A percentile compares a stretch with the other conserved stretches of the same genome.
phyloP scores from a whole-genome alignment of 1,140 invertebrate species.

The Drosophila equinoxialis region DNA sequence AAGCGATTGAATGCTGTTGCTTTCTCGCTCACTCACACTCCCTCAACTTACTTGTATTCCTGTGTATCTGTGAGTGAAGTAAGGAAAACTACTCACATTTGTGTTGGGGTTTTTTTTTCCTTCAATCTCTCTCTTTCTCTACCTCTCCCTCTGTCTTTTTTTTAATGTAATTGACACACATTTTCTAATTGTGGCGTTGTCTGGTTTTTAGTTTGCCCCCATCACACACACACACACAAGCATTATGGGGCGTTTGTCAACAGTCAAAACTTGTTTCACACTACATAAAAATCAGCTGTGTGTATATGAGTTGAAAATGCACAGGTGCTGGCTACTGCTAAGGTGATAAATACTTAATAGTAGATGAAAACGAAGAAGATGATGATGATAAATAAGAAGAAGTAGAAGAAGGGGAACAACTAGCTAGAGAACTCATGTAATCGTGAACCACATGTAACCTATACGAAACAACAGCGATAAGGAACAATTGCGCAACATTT shows the following conservation, averaged over 20 bases:
- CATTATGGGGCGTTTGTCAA: conserved; percentile 59
- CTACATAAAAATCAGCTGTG: conserved; percentile 50
- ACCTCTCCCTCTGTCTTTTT: conserved; percentile 41
- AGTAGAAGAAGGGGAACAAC: conserved; percentile 8
- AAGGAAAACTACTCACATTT: conserved; percentile 67
- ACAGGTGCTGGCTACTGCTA: conserved; percentile 31
- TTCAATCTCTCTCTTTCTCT: too few relatives aligned
- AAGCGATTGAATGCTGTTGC: conserved; percentile 56
- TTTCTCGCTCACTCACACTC: conserved; percentile 25
- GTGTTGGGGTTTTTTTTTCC: conserved; percentile 34
- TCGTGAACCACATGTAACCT: background rate
- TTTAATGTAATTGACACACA: conserved; percentile 78
- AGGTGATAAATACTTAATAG: background rate
- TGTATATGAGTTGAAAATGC: conserved; percentile 8
- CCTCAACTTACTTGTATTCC: conserved; percentile 6
- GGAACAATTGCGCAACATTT: conserved; percentile 33
- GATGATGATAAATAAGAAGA: background rate
- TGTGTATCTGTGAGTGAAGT: conserved; percentile 50
- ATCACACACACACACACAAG: conserved; percentile 4
- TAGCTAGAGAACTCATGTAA: conserved; percentile 20
- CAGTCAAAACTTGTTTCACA: conserved; percentile 41
- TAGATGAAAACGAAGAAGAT: too few relatives aligned
- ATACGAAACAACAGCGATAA: background rate
- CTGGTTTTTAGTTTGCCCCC: conserved; percentile 33
- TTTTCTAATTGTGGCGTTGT: conserved; percentile 74